These are phyloP conservation scores for Globia sparganii DNA, from an alignment of 2,888 invertebrate species.

Conservation along the genomic window DNA sequence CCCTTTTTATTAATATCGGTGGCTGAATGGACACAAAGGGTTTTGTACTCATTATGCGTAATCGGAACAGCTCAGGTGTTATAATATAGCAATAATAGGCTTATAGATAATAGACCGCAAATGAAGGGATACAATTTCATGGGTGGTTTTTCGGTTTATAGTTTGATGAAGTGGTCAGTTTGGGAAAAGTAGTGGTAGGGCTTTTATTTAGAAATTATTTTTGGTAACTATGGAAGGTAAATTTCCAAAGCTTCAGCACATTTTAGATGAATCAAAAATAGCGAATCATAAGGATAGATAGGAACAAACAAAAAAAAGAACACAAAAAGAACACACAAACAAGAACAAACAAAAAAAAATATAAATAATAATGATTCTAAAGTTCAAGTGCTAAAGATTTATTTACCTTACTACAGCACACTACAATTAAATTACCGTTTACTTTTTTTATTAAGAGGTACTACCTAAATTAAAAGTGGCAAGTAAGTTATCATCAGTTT, in stretches of 20 bases:
- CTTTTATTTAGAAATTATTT: neutral
- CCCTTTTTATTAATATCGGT: constrained; percentile 88
- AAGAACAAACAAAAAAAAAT: neutral
- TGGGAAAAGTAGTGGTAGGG: constrained; percentile 1
- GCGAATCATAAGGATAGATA: neutral
- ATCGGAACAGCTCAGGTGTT: constrained; percentile 88
- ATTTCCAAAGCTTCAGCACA: neutral
- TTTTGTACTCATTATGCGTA: constrained; percentile 86
- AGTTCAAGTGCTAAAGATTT: neutral
- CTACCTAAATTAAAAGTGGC: constrained; percentile 33
- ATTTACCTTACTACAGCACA: neutral
- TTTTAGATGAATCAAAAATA: neutral
- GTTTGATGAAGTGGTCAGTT: constrained; percentile 35
- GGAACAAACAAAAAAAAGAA: neutral
- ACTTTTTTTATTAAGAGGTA: constrained; percentile 12
- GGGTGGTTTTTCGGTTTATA: constrained; percentile 46
- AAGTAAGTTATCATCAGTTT: constrained; percentile 13
- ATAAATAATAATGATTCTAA: neutral
- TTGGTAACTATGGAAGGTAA: neutral
- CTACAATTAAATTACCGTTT: neutral
- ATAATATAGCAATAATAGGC: constrained; percentile 85
- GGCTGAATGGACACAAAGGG: constrained; percentile 87
- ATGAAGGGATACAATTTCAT: constrained; percentile 68
- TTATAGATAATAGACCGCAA: constrained; percentile 75
- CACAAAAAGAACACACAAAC: too few relatives aligned